These are phyloP conservation scores for Tinea trinotella DNA, from an alignment of 2,888 invertebrate species.

Conservation along the genomic window DNA sequence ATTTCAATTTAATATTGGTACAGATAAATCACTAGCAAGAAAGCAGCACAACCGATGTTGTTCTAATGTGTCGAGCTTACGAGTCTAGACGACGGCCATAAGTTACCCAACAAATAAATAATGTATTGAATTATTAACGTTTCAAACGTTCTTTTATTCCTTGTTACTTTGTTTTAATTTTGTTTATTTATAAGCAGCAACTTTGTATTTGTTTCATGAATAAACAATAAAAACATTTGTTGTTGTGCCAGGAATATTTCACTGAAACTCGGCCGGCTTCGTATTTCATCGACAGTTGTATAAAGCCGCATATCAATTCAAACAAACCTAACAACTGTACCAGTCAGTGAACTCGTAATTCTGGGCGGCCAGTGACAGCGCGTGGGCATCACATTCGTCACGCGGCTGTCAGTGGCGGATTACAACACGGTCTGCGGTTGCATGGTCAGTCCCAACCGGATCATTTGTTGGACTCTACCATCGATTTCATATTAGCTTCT, in stretches of 20 bases:
- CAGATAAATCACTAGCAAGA: conserved; percentile 21
- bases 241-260: background rate
- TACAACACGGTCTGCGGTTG: conserved; percentile 13
- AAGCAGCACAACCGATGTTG: conserved; percentile 20
- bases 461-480: conserved; percentile 19
- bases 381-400: conserved; percentile 19
- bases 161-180: background rate
- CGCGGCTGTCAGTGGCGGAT: conserved; percentile 20
- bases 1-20: conserved; percentile 21
- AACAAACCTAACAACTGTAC: conserved; percentile 9
- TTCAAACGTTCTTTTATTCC: conserved; percentile 20
- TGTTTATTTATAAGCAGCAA: background rate
- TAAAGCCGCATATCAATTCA: background rate
- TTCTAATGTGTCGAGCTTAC: conserved; percentile 21
- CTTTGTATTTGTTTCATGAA: background rate
- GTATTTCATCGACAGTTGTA: conserved; percentile 4
- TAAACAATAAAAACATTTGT: background rate
- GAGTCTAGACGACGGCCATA: conserved; percentile 21
- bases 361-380: conserved; percentile 8
- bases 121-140: conserved; percentile 30
- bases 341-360: conserved; percentile 7
- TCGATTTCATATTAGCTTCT: conserved; percentile 22
- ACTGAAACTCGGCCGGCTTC: background rate
- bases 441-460: conserved; percentile 2
- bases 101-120: conserved; percentile 28